These are phyloP conservation scores for Premnoplex brunnescens DNA, from an alignment of 2,797 vertebrate species.

Conservation along the genomic window DNA sequence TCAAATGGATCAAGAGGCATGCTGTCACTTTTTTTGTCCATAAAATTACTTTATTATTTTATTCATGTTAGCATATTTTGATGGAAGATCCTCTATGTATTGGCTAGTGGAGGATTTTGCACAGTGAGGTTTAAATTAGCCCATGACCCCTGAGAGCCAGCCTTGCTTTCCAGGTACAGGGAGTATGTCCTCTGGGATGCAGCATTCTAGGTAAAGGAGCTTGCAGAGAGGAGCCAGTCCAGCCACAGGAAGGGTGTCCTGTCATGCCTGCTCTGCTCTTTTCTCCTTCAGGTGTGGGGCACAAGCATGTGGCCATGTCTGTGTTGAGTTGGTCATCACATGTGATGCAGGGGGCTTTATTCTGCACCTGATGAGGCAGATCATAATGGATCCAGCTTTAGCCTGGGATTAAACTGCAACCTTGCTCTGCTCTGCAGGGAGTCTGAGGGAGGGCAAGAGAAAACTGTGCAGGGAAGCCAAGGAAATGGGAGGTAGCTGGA, in stretches of 20 bases:
- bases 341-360: background rate
- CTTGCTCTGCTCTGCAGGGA: background rate
- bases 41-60: background rate
- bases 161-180: background rate
- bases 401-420: background rate
- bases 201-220: background rate
- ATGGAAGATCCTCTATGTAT: background rate
- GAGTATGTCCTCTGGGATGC: fast-evolving
- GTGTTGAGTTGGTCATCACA: fast-evolving
- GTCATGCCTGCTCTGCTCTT: background rate
- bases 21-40: background rate
- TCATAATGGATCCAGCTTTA: background rate
- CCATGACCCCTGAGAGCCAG: background rate
- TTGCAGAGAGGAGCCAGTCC: background rate
- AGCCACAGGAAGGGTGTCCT: background rate
- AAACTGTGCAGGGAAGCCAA: background rate
- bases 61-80: background rate
- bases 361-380: background rate
- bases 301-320: fast-evolving
- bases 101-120: background rate
- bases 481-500: background rate
- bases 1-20: background rate
- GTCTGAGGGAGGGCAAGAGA: background rate
- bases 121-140: background rate
- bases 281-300: fast-evolving